Percentiles rank a stretch among this genome's conserved stretches.
Conservation (phyloP, 1,140 invertebrate species). For the Zaprionus gabonicus region DNA sequence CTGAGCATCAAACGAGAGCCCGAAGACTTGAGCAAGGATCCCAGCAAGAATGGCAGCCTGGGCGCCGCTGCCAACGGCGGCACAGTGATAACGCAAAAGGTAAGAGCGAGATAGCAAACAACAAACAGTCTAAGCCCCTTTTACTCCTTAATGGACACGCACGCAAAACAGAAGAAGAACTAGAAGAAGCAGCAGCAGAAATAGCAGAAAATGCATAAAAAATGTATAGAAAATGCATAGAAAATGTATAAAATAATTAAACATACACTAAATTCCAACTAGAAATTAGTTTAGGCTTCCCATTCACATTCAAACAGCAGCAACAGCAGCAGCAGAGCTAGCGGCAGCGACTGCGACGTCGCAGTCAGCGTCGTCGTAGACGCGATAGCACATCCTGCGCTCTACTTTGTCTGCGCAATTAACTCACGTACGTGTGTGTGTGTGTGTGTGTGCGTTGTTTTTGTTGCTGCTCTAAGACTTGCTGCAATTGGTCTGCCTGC, state of each 20-base stretch:
- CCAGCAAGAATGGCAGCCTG: conserved; percentile 74
- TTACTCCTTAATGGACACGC: conserved; percentile 74
- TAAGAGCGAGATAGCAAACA: conserved; percentile 47
- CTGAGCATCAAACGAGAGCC: conserved; percentile 84
- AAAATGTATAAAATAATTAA: not conserved
- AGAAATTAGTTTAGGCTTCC: conserved; percentile 35
- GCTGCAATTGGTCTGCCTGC: conserved; percentile 79
- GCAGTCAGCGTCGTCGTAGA: conserved; percentile 5
- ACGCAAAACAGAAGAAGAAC: conserved; percentile 47
- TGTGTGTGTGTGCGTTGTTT: conserved; percentile 2
- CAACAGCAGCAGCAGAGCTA: not conserved
- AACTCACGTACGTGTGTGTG: conserved; percentile 44
- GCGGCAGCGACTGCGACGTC: conserved; percentile 9
- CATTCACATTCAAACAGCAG: conserved; percentile 55
- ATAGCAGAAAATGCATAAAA: not conserved
- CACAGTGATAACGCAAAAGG: conserved; percentile 79
- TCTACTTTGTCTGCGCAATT: conserved; percentile 57
- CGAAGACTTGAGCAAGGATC: conserved; percentile 84
- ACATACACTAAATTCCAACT: conserved; percentile 23
- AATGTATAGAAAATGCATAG: not conserved
- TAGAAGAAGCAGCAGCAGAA: conserved; percentile 13
- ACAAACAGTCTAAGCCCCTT: conserved; percentile 20
- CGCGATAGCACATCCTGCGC: conserved; percentile 61
- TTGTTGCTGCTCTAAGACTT: conserved; percentile 61
- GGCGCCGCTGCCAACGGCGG: conserved; percentile 54